Evolutionary conservation across 1,140 invertebrate genomes (phyloP), one percentile per base, ranked within the genome.

Genomic region (Drosophila watanabei): DNA sequence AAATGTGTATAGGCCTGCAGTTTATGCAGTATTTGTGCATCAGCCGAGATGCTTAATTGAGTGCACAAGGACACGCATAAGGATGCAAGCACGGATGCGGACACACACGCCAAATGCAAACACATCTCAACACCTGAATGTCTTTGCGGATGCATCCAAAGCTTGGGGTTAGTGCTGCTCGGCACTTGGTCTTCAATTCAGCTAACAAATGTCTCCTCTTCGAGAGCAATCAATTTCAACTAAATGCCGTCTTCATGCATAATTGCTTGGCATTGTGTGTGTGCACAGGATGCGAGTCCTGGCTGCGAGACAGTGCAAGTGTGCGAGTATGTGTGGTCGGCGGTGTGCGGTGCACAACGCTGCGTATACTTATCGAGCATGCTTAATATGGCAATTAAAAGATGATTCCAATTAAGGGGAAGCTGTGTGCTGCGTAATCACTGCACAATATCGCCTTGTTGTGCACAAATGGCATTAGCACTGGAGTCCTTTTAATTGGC

Each of bases 351-450:
- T 45, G 39, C 54, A 39, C 70, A 59, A 61, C 71, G 30, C 69
- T 61, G 71, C 71, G 71, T 75, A 75, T 75, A 86, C 73, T 75
- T 79, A 85, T 75, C 66, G 69, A 75, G 60, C 68, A 57, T 82
- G 81, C 81, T 79, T 88, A 88, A 81, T 88, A 81, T 84, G 81
- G 66, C 85, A 88, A 88, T 88, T 88, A 81, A 89, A 88, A 89
- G 81, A 80, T 85, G 70, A 81, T 84, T 88, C 81, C 79, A 89
- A 85, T 83, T 89, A 88, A 70, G 65, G 69, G 73, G 76, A 70
- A 87, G 77, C 66, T 77, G 75, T 52, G 58, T 56, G 62, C 76
- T 72, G 66, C 60, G 60, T 54, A 71, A 72, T 79, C 70, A 89
- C 51, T 69, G 66, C 82, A 81, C 73, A 84, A 68, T 77, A 84